These are phyloP conservation scores for Habrosyne pyritoides DNA, from an alignment of 2,888 invertebrate species.

Conservation along the genomic window DNA sequence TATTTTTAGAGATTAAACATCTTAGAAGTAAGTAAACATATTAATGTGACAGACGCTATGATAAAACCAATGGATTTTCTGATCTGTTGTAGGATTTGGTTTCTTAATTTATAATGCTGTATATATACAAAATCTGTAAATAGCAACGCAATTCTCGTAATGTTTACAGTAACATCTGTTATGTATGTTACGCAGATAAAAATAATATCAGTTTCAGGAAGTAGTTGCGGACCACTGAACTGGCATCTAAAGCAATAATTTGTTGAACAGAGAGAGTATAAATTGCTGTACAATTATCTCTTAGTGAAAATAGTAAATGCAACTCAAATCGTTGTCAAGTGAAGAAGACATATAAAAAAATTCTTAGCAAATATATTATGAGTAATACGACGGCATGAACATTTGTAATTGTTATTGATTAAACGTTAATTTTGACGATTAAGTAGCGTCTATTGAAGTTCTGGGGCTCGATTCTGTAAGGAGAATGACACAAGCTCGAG, in stretches of 20 bases:
- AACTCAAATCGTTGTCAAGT: no score
- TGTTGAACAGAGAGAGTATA: not conserved
- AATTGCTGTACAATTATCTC: constrained; percentile 13
- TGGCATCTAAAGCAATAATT: not conserved
- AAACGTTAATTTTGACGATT: no score
- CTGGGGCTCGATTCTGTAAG: no score
- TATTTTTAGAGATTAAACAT: not conserved
- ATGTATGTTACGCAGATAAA: constrained; percentile 6
- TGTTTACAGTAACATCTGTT: constrained; percentile 27
- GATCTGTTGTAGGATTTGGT: constrained; percentile 20
- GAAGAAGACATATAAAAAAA: no score
- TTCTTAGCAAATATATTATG: no score
- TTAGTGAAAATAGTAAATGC: no score
- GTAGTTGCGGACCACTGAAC: not conserved
- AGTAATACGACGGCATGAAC: no score
- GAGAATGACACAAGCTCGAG: no score
- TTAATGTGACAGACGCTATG: not conserved
- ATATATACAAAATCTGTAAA: constrained; percentile 21
- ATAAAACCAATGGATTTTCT: constrained; percentile 4
- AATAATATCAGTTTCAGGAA: not conserved
- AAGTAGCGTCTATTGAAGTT: no score
- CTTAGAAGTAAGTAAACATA: not conserved
- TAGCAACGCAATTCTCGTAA: constrained; percentile 22
- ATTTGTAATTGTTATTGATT: no score
- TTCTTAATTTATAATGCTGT: constrained; percentile 9